These are phyloP conservation scores for Pampus argenteus DNA, from an alignment of 2,797 vertebrate genomes.

Conservation along the genomic window DNA sequence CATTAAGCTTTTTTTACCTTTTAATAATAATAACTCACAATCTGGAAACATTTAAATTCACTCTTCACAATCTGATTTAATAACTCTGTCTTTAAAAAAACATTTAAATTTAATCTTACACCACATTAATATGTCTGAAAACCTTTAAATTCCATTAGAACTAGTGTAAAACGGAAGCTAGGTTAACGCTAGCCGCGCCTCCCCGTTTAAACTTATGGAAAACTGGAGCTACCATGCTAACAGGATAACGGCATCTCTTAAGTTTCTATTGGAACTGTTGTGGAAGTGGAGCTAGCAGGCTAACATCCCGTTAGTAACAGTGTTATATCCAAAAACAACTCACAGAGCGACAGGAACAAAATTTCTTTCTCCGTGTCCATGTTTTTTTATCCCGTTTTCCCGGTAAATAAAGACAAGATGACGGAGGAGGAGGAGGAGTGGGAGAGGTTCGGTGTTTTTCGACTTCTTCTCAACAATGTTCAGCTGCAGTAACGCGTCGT, in stretches of 20 bases:
- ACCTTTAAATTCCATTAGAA: neutral
- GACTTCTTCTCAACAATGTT: constrained; percentile 14
- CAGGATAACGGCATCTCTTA: neutral
- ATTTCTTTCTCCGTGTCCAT: too few relatives aligned
- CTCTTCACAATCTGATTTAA: too few relatives aligned
- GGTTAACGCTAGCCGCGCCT: constrained; percentile 32
- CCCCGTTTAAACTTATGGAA: neutral
- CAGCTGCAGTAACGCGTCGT: constrained; percentile 24
- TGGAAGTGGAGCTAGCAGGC: constrained; percentile 1
- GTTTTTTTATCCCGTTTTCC: neutral
- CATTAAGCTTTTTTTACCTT: too few relatives aligned
- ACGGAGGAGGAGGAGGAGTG: constrained; percentile 15
- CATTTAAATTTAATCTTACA: too few relatives aligned
- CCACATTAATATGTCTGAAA: too few relatives aligned
- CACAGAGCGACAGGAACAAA: accelerated
- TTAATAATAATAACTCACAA: too few relatives aligned
- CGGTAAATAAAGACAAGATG: neutral
- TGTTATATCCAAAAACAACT: neutral
- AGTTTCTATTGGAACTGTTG: neutral
- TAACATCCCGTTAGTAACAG: neutral
- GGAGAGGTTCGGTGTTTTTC: constrained; percentile 44
- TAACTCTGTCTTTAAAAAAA: too few relatives aligned
- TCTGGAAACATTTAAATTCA: neutral
- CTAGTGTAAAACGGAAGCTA: constrained; percentile 1
- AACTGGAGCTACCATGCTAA: constrained; percentile 34